Percentiles rank a stretch among this genome's conserved stretches.
phyloP scores from a whole-genome alignment of 2,888 invertebrate species.

The Hydroisotoma schaefferi region DNA sequence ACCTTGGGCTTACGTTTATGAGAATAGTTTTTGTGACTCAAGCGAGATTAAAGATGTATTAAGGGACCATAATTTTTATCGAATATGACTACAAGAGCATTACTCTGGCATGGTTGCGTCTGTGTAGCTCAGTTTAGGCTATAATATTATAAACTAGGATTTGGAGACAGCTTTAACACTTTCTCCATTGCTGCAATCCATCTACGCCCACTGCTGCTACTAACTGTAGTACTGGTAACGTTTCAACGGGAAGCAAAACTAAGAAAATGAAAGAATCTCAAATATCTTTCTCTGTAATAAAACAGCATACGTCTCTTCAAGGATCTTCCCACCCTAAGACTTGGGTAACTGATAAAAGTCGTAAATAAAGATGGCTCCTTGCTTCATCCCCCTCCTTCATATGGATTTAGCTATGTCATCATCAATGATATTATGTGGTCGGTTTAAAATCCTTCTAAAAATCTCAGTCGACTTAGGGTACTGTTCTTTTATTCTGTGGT shows the following conservation, averaged over 20 bases:
- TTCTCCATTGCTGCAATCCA: background rate
- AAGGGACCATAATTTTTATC: conserved; percentile 14
- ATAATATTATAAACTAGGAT: too few species aligned
- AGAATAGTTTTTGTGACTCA: conserved; percentile 14
- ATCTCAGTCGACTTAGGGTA: too few species aligned
- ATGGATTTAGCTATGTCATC: conserved; percentile 8
- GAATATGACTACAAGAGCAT: conserved; percentile 8
- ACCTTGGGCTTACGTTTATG: conserved; percentile 9
- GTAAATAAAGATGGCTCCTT: conserved; percentile 14
- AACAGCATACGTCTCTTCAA: conserved; percentile 15
- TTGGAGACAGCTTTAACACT: background rate
- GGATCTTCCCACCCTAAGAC: background rate
- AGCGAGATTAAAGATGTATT: conserved; percentile 12
- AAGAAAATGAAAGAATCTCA: background rate
- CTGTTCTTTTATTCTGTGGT: too few species aligned
- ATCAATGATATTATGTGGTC: background rate
- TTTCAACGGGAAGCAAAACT: background rate
- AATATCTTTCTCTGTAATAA: conserved; percentile 13
- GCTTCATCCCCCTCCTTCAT: background rate
- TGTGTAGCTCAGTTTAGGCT: too few species aligned
- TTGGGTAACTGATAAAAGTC: conserved; percentile 15
- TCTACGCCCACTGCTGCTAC: background rate
- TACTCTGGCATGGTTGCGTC: background rate
- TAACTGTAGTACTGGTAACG: background rate
- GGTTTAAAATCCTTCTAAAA: too few species aligned